Evolutionary conservation across 2,797 vertebrate genomes (phyloP).

Genomic region (Podarcis lilfordi): DNA sequence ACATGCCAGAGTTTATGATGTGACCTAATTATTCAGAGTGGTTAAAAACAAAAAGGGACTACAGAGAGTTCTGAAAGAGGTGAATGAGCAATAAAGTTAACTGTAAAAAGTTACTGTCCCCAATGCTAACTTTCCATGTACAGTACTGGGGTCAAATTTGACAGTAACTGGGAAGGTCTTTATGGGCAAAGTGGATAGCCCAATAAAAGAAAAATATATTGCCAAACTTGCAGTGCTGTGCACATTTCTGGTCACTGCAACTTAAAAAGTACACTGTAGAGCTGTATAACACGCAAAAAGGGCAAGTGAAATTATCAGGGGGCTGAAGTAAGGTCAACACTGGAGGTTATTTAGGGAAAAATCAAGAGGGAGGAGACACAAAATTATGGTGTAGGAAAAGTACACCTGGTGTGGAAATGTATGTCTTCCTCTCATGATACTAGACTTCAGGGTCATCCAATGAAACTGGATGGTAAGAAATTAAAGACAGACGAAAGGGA

Average conservation of each 20-base stretch:
- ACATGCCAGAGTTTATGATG: background rate
- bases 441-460: background rate
- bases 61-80: background rate
- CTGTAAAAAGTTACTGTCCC: too few species aligned
- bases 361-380: background rate
- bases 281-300: background rate
- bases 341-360: background rate
- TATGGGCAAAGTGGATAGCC: background rate
- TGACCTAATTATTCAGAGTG: background rate
- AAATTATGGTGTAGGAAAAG: background rate
- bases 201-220: background rate
- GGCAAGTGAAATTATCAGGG: background rate
- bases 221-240: background rate
- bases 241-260: background rate
- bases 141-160: background rate
- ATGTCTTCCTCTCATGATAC: background rate
- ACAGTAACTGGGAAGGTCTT: background rate
- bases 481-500: background rate
- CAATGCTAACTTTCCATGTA: background rate
- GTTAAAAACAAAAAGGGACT: background rate
- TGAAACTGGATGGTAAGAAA: background rate
- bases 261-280: background rate
- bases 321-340: background rate
- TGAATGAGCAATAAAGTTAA: too few species aligned
- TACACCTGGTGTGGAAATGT: background rate